Evolutionary conservation across 1,140 invertebrate genomes (phyloP), one percentile per base, ranked within the genome.

Genomic region (Drosophila suzukii): DNA sequence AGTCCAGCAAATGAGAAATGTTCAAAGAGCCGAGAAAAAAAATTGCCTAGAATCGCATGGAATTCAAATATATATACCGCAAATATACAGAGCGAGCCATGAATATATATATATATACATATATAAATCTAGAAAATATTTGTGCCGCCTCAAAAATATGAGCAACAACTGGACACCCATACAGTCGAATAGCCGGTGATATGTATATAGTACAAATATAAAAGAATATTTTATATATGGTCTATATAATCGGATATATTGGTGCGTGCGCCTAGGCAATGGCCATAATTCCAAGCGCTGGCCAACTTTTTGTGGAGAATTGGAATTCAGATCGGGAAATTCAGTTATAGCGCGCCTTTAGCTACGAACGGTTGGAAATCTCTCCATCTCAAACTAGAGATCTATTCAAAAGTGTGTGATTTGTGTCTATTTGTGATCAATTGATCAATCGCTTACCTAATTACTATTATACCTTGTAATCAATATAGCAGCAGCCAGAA

Each of bases 271-370:
- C 43, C 53, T 39, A 46, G 54, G 68, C 66, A 76, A 34, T 50
- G 58, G 61, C 66, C 65, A 88, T 88, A 88, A 80, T 89, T 88
- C 83, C 83, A 88, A 80, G 56, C 58, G 58, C 72, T 83, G 81
- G 60, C 78, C 62, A 76, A 77, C 51, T 59, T 68, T 76, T 91
- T 81, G 84, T 91, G 88, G 88, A 91, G 88, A 90, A 90, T 47
- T 55, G 41, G 72, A 66, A 75, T 53, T 71, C 61, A 73, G 75
- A 59, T 89, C 71, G 65, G 10, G 39, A 71, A 50, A 71, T 84
- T 77, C 83, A 91, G 88, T 91, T 91, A 84, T 79, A 79, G 56
- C 78, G 78, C 81, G 78, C 47, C 83, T 84, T 89, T 91, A 80
- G 88, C 83, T 76, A 77, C 88, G 88, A 91, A 88, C 88, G 83